Evolutionary conservation across 2,888 invertebrate species (phyloP), one percentile per base, ranked within the genome.

Genomic region (Aricia artaxerxes): DNA sequence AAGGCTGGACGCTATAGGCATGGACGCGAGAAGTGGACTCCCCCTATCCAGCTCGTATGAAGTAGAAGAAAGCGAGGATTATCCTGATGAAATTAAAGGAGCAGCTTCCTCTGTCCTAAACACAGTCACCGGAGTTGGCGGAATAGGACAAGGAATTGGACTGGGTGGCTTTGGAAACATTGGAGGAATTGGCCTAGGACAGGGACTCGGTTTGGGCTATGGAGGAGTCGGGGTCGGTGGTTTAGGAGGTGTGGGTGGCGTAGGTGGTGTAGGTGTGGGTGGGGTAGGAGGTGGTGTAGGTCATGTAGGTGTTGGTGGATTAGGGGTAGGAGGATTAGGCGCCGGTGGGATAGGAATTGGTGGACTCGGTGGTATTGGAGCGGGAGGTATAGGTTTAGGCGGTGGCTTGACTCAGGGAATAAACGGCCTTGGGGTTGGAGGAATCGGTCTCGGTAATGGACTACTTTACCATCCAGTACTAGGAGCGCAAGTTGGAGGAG

Each of bases 51-150:
- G 88, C 79, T 95, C 95, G 61, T 96, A 95, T 84, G 95, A 95
- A 88, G 95, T 95, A 64, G 95, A 95, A 86, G 95, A 95, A 89
- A 95, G 95, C 86, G 94, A 91, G 81, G 95, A 95, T 85, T 95
- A 95, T 84, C 95, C 95, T 16, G 94, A 94, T 80, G 86, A 89
- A 38, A 85, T 92, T 4, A 89, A 92, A 84, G 92, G 91, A 85
- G 92, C 93, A n/a, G 94, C 93, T 13, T 93, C 94, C 44, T 83
- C 86, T 44, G 87, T 93, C 81, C 82, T 93, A 72, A 92, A 92
- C 79, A 91, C 93, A 53, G 92, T 90, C 77, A 81, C 89, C 75
- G 90, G 91, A 82, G 88, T 88, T 78, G 90, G 88, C 72, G 85
- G 85, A 35, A 82, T 83, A 81, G 88, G 86, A 77, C 80, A 87